Evolutionary conservation across 2,113 vertebrate genomes (phyloP).

Genomic region (Mesitornis unicolor): DNA sequence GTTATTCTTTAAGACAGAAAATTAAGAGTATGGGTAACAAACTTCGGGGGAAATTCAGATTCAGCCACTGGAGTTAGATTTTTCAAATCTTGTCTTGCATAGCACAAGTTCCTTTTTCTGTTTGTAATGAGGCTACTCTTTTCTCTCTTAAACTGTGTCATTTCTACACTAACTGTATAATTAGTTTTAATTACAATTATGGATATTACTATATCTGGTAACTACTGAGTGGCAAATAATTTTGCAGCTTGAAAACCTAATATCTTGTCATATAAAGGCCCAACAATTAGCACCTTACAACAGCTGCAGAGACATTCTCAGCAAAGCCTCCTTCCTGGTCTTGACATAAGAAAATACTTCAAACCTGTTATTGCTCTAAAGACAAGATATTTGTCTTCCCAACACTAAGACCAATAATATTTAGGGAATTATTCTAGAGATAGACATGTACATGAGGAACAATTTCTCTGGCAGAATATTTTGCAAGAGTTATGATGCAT

Average conservation of each 20-base stretch:
- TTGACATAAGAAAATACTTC: not conserved
- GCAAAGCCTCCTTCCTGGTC: not conserved
- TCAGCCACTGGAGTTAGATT: not conserved
- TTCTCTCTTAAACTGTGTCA: not conserved
- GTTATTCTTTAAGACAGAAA: not conserved
- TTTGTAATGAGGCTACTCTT: not conserved
- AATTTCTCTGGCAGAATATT: not conserved
- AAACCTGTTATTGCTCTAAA: not conserved
- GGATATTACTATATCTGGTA: not conserved
- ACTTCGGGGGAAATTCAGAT: not conserved
- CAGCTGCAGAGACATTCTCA: not conserved
- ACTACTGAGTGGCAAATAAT: not conserved
- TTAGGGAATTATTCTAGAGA: not conserved
- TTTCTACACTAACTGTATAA: not conserved
- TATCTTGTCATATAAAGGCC: not conserved
- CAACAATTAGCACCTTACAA: not conserved
- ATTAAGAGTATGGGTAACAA: not conserved
- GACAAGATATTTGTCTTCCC: not conserved
- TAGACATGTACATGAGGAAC: not conserved
- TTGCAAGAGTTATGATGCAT: not conserved
- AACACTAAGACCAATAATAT: not conserved
- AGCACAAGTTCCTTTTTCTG: not conserved
- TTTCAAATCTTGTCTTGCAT: not conserved
- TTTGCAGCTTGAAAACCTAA: not conserved
- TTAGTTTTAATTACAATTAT: not conserved